Percentiles rank a stretch among this genome's conserved stretches.
Conservation (phyloP, 2,797 vertebrate genomes). For the Melanotaenia nigrans region DNA sequence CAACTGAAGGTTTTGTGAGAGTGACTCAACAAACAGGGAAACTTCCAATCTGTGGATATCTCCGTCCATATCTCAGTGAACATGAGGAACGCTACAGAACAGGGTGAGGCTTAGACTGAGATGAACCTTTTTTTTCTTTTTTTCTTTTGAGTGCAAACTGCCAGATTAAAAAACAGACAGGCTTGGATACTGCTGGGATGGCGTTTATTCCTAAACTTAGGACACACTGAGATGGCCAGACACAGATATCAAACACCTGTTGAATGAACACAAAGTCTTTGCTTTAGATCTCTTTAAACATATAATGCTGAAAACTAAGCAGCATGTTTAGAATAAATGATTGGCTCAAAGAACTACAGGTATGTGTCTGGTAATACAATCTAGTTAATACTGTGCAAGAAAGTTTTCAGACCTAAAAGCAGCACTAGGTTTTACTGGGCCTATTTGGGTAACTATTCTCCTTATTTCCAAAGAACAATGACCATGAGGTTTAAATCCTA, state of each 20-base stretch:
- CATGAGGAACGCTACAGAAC: constrained; percentile 5
- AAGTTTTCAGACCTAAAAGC: neutral
- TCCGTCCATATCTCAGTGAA: constrained; percentile 6
- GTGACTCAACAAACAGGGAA: neutral
- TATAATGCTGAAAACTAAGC: neutral
- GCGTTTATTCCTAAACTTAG: neutral
- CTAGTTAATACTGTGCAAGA: neutral
- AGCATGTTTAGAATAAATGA: neutral
- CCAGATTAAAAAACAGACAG: constrained; percentile 28
- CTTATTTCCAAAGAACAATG: too few species aligned
- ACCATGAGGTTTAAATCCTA: neutral
- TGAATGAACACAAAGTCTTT: neutral
- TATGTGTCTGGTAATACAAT: neutral
- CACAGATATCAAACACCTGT: neutral
- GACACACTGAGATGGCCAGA: neutral
- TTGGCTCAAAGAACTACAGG: neutral
- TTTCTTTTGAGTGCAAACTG: constrained; percentile 2
- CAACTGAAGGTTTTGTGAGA: neutral
- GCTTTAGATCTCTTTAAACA: neutral
- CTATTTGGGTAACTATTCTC: neutral
- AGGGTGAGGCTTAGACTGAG: constrained; percentile 15
- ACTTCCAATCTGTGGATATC: constrained; percentile 5
- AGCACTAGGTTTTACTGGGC: too few species aligned
- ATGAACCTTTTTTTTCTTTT: constrained; percentile 11
- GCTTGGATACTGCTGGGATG: constrained; percentile 5